A percentile compares a stretch with the other conserved stretches of the same genome.
Evolutionary conservation across 1,140 invertebrate species (phyloP).

Genomic region (Trichogramma pretiosum): DNA sequence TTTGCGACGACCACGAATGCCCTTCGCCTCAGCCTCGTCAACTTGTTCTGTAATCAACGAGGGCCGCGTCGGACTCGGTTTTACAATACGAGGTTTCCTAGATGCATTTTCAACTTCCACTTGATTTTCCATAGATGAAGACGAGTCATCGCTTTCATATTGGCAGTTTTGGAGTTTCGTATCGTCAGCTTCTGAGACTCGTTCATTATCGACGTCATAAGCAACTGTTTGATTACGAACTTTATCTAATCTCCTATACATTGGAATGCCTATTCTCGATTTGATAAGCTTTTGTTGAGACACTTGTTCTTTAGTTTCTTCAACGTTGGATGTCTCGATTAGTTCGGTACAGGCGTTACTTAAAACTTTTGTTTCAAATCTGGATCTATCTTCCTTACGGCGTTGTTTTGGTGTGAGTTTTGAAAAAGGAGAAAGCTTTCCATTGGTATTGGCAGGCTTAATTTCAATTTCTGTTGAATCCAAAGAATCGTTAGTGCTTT

Average conservation of each 20-base stretch:
- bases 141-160: conserved; percentile 27
- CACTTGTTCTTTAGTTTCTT: neutral
- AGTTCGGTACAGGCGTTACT: no score
- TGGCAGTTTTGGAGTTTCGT: conserved; percentile 7
- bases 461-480: no score
- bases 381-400: conserved; percentile 54
- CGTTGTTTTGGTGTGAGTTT: conserved; percentile 59
- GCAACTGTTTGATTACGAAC: neutral
- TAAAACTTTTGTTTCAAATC: conserved; percentile 65
- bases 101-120: no score
- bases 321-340: conserved; percentile 5
- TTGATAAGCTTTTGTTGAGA: conserved; percentile 21
- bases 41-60: conserved; percentile 25
- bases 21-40: conserved; percentile 49
- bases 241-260: conserved; percentile 37
- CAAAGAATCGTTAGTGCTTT: conserved; percentile 37
- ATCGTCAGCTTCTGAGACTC: neutral
- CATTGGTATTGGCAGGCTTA: conserved; percentile 19
- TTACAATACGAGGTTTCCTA: conserved; percentile 35
- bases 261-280: conserved; percentile 39
- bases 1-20: conserved; percentile 67
- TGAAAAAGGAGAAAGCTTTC: conserved; percentile 35
- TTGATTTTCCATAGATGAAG: conserved; percentile 40
- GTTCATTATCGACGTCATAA: neutral
- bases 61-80: conserved; percentile 37